Base-by-base conservation (phyloP, 1,140 invertebrate genomes). In the Philotrypesis tridentata region DNA sequence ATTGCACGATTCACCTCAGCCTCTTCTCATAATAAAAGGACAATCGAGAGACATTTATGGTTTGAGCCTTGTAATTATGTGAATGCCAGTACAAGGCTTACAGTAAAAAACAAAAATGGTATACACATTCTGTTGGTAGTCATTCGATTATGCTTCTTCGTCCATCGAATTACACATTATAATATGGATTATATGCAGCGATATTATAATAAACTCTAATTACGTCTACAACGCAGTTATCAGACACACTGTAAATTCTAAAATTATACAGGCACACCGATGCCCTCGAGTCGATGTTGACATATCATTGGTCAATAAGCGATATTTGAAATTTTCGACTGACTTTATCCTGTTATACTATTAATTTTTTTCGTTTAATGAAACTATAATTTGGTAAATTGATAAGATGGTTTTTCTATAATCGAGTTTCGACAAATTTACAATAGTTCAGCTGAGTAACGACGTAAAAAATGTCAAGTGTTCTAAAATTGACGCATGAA, bases 221-320 rank as follows among this genome's bases (percentile, higher is more conserved):
- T 79, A 60, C 17, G 27, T 61, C 63, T 79, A 79, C 9, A 79
- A 79, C 48, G 77, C 48, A 71, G 48, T 79, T 29, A n/a, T 29
- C 48, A 55, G 65, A 68, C 76, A 65, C 63, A 31, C 37, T 68
- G n/a, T 60, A 79, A 79, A 79, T 79, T 65, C 48, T 55, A 55
- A 55, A 55, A 55, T 55, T 78, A 40, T 48, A n/a, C 68, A 79
- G 77, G 77, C 77, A 79, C 67, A 71, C n/a, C 43, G 65, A 79
- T 71, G 67, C 67, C 77, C 67, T 79, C 67, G 76, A 70, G 63
- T 78, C 76, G 77, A 79, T 61, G 67, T 70, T 79, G n/a, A 68
- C 25, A 78, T 68, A 29, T 78, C 65, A 78, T 48, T 78, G 65
- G 65, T 78, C 25, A 55, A 78, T 78, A 67, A 77, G 61, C 61